Conservation (phyloP, 1,140 invertebrate species). For the Atta cephalotes region DNA sequence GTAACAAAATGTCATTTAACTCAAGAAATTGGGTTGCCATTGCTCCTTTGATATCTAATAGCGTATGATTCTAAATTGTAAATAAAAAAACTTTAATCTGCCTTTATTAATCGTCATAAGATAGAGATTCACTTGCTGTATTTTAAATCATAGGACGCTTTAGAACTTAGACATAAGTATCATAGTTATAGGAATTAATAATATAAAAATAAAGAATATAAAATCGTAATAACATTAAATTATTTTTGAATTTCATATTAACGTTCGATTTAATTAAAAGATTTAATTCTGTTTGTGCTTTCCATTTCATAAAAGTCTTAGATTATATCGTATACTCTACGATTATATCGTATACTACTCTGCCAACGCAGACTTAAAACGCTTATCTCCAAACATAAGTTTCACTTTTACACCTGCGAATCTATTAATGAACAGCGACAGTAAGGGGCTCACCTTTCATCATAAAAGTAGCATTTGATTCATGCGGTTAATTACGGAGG, state of each 20-base stretch:
- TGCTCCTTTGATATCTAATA: no score
- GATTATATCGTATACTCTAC: background rate
- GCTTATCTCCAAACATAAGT: background rate
- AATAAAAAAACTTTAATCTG: no score
- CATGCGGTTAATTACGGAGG: conserved; percentile 28
- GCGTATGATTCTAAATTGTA: no score
- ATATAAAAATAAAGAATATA: background rate
- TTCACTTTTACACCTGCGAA: conserved; percentile 33
- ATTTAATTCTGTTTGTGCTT: background rate
- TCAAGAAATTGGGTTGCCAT: no score
- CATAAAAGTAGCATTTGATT: conserved; percentile 37
- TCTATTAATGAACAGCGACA: conserved; percentile 30
- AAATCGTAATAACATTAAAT: background rate
- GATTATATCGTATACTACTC: background rate
- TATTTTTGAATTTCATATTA: background rate
- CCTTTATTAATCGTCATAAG: no score
- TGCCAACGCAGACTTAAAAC: background rate
- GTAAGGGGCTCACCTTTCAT: background rate
- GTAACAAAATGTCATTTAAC: no score
- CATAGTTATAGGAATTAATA: no score
- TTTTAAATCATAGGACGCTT: no score
- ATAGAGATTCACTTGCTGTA: no score
- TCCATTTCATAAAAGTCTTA: background rate
- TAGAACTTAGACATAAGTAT: no score
- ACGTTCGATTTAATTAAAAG: background rate